These are phyloP conservation scores for Hozukius guyotensis DNA, from an alignment of 2,797 vertebrate species.

Conservation along the genomic window DNA sequence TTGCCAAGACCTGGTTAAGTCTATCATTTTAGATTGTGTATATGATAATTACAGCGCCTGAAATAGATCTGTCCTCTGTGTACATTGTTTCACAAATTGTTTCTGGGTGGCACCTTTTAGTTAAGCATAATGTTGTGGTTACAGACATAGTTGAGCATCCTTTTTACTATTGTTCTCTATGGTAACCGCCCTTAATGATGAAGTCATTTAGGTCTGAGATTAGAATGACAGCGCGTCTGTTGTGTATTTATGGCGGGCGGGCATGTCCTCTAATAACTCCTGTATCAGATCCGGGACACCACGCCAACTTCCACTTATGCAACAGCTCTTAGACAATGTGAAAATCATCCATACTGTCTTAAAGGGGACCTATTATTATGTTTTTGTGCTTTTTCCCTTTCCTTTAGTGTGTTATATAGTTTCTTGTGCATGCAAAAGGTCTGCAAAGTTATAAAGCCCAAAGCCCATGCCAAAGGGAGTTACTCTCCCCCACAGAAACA, in stretches of 20 bases:
- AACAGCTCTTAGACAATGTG: not conserved
- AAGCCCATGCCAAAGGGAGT: too few relatives aligned
- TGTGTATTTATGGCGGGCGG: not conserved
- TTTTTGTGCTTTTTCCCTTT: not conserved
- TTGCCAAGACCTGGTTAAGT: not conserved
- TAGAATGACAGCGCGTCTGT: not conserved
- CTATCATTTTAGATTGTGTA: not conserved
- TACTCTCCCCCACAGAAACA: too few relatives aligned
- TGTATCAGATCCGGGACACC: not conserved
- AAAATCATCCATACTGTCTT: not conserved
- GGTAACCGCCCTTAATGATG: not conserved
- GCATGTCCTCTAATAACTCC: constrained; percentile 22
- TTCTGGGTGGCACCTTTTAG: not conserved
- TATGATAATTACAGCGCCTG: not conserved
- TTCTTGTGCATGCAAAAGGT: not conserved
- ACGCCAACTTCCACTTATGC: not conserved
- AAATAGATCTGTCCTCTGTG: not conserved
- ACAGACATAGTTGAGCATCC: not conserved
- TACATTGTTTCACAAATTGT: not conserved
- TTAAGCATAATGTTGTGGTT: not conserved
- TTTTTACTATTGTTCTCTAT: not conserved
- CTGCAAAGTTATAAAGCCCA: not conserved
- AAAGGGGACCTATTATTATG: not conserved
- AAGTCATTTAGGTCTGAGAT: not conserved
- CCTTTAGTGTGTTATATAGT: not conserved